These are phyloP conservation scores for Dugesia japonica DNA, from an alignment of 2,888 invertebrate species.

Conservation along the genomic window DNA sequence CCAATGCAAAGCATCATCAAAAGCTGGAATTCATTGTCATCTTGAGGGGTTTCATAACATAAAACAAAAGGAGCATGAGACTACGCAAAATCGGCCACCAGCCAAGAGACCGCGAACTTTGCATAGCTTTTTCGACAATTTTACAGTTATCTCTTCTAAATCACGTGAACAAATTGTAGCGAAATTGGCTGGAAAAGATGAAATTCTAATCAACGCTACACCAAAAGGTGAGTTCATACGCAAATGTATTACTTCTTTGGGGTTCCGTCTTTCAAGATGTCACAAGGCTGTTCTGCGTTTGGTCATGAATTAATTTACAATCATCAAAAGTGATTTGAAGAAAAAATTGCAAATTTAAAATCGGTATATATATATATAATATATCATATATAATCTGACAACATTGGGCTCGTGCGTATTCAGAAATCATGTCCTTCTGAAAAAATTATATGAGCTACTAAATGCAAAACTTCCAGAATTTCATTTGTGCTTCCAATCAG, in stretches of 20 bases:
- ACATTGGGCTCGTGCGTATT: neutral
- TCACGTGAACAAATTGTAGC: neutral
- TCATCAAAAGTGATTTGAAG: neutral
- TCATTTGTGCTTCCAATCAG: neutral
- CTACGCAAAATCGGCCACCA: too few relatives aligned
- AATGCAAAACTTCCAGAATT: neutral
- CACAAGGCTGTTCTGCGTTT: conserved; percentile 1
- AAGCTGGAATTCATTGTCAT: too few relatives aligned
- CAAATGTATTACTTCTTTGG: neutral
- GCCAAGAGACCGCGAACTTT: too few relatives aligned
- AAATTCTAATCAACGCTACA: conserved; percentile 7
- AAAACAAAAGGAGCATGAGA: too few relatives aligned
- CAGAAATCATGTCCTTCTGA: neutral
- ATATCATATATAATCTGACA: neutral
- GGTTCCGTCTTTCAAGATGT: neutral
- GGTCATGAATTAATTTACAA: neutral
- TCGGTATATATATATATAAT: neutral
- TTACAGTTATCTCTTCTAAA: neutral
- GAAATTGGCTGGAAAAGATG: neutral
- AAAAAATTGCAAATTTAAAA: neutral
- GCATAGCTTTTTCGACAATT: too few relatives aligned
- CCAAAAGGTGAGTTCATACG: neutral
- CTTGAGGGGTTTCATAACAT: too few relatives aligned
- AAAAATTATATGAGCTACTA: neutral
- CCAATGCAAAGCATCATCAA: too few relatives aligned